Percentiles rank a stretch among this genome's conserved stretches.
Conservation (phyloP, 1,140 invertebrate species). For the Eupristina koningsbergeri region DNA sequence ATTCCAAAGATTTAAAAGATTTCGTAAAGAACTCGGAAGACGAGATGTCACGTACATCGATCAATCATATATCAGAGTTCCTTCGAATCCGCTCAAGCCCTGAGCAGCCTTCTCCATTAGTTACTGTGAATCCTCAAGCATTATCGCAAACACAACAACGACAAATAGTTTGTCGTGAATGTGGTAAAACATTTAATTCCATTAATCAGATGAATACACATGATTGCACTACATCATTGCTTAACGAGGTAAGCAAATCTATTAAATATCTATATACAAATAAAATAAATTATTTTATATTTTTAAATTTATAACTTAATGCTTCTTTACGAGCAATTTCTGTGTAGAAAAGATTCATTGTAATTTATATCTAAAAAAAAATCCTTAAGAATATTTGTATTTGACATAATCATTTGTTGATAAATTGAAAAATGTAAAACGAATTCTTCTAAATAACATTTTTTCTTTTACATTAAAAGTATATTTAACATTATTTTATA, state of each 20-base stretch:
- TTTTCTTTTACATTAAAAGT: no score
- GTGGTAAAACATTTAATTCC: slow-evolving; percentile 65
- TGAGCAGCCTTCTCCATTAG: slow-evolving; percentile 63
- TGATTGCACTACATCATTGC: slow-evolving; percentile 60
- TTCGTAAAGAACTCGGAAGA: slow-evolving; percentile 65
- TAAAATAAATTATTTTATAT: neutral
- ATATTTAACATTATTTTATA: no score
- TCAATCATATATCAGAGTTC: slow-evolving; percentile 71
- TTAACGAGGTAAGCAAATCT: slow-evolving; percentile 59
- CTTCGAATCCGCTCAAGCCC: slow-evolving; percentile 65
- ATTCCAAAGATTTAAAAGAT: slow-evolving; percentile 67
- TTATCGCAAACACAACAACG: slow-evolving; percentile 64
- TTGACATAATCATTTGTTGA: no score
- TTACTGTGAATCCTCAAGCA: slow-evolving; percentile 68
- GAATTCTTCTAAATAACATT: no score
- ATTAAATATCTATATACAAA: no score
- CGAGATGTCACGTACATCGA: slow-evolving; percentile 64
- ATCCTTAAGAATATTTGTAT: no score
- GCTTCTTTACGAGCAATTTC: no score
- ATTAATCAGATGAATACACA: slow-evolving; percentile 64
- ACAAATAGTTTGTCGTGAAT: slow-evolving; percentile 69
- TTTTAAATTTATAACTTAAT: neutral
- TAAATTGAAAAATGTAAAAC: no score
- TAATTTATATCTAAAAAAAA: no score
- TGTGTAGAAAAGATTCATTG: no score